Percentiles rank a stretch among this genome's conserved stretches.
Evolutionary conservation across 1,140 invertebrate genomes (phyloP).

Genomic region (Papilio machaon): DNA sequence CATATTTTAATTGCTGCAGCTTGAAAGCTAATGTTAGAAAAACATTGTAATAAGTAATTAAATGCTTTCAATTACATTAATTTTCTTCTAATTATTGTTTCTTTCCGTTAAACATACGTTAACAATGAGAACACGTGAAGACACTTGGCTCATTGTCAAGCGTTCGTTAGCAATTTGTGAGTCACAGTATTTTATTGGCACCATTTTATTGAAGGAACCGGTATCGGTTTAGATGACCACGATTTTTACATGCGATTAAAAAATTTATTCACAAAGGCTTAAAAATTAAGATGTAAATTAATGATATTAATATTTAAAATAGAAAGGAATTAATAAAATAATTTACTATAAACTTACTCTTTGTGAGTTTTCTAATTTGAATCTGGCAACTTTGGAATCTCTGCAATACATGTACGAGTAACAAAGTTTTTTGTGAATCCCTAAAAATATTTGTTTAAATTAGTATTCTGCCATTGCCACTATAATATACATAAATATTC

Average conservation of each 20-base stretch:
- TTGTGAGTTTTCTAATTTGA: neutral
- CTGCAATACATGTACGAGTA: neutral
- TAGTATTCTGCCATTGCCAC: neutral
- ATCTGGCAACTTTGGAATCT: neutral
- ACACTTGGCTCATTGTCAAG: slow-evolving; percentile 9
- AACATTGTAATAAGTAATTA: neutral
- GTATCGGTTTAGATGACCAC: neutral
- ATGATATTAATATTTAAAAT: too few species aligned
- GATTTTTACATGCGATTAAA: neutral
- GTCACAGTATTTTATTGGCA: neutral
- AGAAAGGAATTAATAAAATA: too few species aligned
- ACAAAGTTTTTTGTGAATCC: neutral
- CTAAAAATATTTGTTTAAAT: neutral
- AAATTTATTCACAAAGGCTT: neutral
- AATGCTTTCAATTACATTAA: slow-evolving; percentile 15
- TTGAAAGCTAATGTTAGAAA: neutral
- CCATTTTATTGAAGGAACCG: neutral
- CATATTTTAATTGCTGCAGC: neutral
- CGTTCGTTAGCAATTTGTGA: neutral
- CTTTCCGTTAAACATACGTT: neutral
- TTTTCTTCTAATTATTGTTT: slow-evolving; percentile 11
- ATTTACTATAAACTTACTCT: too few species aligned
- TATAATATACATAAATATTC: neutral
- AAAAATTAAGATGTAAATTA: neutral
- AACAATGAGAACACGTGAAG: neutral